A percentile compares a stretch with the other conserved stretches of the same genome.
Conservation (phyloP, 2,888 invertebrate genomes). For the Hirudinaria manillensis region DNA sequence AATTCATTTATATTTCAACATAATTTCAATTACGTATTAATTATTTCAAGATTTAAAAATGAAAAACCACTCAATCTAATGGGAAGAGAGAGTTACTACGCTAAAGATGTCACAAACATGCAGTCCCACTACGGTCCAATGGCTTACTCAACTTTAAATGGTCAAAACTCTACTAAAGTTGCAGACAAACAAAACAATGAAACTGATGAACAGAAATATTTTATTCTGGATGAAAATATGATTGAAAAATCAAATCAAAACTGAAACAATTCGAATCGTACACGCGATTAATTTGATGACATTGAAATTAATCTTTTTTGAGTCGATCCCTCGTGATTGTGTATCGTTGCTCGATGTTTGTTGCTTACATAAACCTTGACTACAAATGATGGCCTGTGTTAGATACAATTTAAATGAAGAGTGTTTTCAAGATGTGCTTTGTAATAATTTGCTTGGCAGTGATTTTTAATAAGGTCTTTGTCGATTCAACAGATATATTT, state of each 20-base stretch:
- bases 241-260: constrained; percentile 4
- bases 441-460: too few species aligned
- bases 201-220: constrained; percentile 1
- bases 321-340: too few species aligned
- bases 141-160: neutral
- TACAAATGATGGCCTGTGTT: too few species aligned
- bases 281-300: neutral
- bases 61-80: neutral
- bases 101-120: neutral
- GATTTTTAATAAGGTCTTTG: too few species aligned
- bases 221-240: constrained; percentile 11
- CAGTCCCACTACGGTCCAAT: neutral
- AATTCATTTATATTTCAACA: neutral
- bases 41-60: neutral
- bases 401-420: too few species aligned
- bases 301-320: neutral
- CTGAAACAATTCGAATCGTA: neutral
- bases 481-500: too few species aligned
- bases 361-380: too few species aligned
- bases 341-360: too few species aligned
- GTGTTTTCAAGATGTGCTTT: too few species aligned
- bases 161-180: neutral
- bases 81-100: constrained; percentile 9
- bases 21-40: neutral
- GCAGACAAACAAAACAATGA: neutral